Percentiles rank a stretch among this genome's conserved stretches.
These are phyloP conservation scores for Gopherus flavomarginatus DNA, from an alignment of 2,113 vertebrate genomes.

Conservation along the genomic window DNA sequence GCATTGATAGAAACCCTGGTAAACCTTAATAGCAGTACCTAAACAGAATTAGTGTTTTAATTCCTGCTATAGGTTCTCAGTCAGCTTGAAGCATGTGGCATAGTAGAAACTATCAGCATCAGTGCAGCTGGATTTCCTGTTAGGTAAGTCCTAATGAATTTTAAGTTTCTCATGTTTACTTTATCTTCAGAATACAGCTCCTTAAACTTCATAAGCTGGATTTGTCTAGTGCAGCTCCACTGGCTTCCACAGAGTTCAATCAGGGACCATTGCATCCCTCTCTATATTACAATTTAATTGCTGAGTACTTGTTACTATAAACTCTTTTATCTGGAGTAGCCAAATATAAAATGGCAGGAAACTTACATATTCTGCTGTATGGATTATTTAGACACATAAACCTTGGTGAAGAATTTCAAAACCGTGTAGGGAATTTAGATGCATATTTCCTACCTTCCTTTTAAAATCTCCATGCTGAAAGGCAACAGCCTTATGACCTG, in stretches of 20 bases:
- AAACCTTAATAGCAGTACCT: background rate
- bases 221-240: background rate
- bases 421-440: background rate
- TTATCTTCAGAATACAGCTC: background rate
- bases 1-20: background rate
- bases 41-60: background rate
- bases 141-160: constrained; percentile 78
- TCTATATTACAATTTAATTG: background rate
- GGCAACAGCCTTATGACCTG: background rate
- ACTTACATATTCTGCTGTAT: background rate
- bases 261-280: background rate
- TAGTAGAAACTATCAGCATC: constrained; percentile 95
- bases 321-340: background rate
- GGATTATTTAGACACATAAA: background rate
- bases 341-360: background rate
- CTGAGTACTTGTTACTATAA: background rate
- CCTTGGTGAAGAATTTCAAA: background rate
- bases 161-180: background rate
- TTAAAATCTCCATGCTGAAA: background rate
- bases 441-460: background rate
- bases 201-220: background rate
- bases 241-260: background rate
- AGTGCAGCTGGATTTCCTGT: constrained; percentile 97
- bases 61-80: constrained; percentile 85
- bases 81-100: constrained; percentile 95